phyloP scores from a whole-genome alignment of 2,113 vertebrate species.

The Microtus pennsylvanicus region DNA sequence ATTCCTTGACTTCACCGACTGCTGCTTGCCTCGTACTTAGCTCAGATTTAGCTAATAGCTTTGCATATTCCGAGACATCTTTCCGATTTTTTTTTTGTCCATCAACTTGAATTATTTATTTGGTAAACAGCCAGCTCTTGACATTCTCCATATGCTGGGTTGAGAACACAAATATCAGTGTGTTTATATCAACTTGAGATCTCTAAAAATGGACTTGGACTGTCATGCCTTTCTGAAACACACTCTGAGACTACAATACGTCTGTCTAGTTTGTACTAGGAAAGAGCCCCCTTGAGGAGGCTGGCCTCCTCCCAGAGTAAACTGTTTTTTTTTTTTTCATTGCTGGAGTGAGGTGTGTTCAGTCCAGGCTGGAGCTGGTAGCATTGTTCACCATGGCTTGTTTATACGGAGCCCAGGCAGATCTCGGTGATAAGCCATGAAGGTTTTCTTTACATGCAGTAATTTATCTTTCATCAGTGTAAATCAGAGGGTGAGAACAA shows the following conservation, averaged over 20 bases:
- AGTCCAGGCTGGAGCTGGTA: not conserved
- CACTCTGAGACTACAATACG: constrained; percentile 48
- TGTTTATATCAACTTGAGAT: constrained; percentile 75
- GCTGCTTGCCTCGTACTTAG: constrained; percentile 2
- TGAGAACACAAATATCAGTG: constrained; percentile 57
- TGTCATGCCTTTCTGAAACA: constrained; percentile 54
- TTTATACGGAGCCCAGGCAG: constrained; percentile 70
- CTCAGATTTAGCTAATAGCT: constrained; percentile 41
- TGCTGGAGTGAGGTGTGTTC: not conserved
- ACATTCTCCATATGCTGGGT: constrained; percentile 69
- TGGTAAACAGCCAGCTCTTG: constrained; percentile 69
- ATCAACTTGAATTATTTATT: constrained; percentile 68
- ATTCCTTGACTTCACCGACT: not conserved
- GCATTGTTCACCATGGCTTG: not conserved
- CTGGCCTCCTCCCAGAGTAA: constrained; percentile 23
- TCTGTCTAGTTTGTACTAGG: constrained; percentile 71
- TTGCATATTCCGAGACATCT: constrained; percentile 24
- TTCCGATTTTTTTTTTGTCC: constrained; percentile 45
- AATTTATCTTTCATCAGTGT: constrained; percentile 70
- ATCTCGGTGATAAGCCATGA: constrained; percentile 66
- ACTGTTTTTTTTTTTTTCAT: constrained; percentile 52
- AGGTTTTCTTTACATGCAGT: constrained; percentile 55
- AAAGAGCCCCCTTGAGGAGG: constrained; percentile 53
- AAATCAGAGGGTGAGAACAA: constrained; percentile 10
- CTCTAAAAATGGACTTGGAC: constrained; percentile 60